A percentile compares a stretch with the other conserved stretches of the same genome.
These are phyloP conservation scores for Catocala nupta DNA, from an alignment of 2,888 invertebrate species.

Conservation along the genomic window DNA sequence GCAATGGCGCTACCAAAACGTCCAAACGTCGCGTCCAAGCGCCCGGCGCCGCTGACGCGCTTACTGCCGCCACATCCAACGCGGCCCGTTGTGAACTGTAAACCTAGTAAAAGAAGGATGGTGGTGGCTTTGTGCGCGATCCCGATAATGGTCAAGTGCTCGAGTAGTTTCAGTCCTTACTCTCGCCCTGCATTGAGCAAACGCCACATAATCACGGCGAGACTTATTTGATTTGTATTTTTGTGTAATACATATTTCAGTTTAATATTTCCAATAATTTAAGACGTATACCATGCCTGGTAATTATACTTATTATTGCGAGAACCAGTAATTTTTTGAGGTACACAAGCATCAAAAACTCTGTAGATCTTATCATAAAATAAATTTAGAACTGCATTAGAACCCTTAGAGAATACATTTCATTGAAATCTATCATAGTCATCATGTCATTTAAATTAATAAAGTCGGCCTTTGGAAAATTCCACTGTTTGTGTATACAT, in stretches of 20 bases:
- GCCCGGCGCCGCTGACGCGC: neutral
- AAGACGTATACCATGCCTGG: neutral
- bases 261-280: neutral
- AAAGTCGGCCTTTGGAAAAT: neutral
- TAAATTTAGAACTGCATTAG: neutral
- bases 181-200: neutral
- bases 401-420: neutral
- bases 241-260: neutral
- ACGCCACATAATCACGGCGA: neutral
- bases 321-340: neutral
- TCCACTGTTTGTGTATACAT: neutral
- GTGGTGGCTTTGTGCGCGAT: conserved; percentile 1
- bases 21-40: neutral
- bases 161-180: neutral
- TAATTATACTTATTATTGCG: neutral
- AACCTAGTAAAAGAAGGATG: neutral
- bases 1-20: too few relatives aligned
- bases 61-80: conserved; percentile 1
- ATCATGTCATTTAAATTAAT: neutral
- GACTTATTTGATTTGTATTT: conserved; percentile 2
- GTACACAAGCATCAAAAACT: conserved; percentile 1
- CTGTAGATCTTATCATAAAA: conserved; percentile 1
- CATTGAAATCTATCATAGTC: neutral
- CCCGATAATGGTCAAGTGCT: conserved; percentile 1
- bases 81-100: neutral